Evolutionary conservation across 2,797 vertebrate genomes (phyloP), one percentile per base, ranked within the genome.

Genomic region (Pseudomugil gertrudae): DNA sequence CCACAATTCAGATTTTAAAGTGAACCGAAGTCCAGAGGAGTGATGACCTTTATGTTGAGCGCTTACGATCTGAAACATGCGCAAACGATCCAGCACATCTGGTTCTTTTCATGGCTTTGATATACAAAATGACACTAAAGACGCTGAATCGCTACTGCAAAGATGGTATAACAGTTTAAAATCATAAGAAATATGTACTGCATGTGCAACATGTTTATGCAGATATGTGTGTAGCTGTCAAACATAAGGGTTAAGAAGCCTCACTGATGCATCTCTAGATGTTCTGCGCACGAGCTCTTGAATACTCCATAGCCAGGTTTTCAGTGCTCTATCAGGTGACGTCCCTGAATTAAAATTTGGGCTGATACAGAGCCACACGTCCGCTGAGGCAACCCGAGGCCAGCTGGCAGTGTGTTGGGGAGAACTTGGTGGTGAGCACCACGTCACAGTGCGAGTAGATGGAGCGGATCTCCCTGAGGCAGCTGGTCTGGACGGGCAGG

Each of bases 341-440:
- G 9, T 24, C 5, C 2, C 14, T 0, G 5, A 45, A 10, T 92
- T 97, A 99, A 92, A 99, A 99, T 92, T 98, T 97, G 87, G 98
- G 98, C 94, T 99, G 98, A 91, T 99, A 99, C 54, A 99, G 94
- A 68, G 96, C 96, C 66, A 99, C 96, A 0, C 96, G 96, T 72
- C 98, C 98, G 0, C 98, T 99, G 91, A 99, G 96, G 95, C 98
- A 99, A 90, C 98, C 98, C 15, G 98, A 98, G 86, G 98, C 98
- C 75, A 99, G 95, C 95, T 99, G 98, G 94, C 98, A 99, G 90
- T 99, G 98, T 0, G 97, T 99, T 21, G 98, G 98, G 60, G 98
- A 99, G 91, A 99, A 99, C 94, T 99, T 99, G 72, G 98, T 98
- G 76, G 98, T 99, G 83, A 99, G 95, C 76, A 99, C 98, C 88